Evolutionary conservation across 2,113 vertebrate genomes (phyloP).

Genomic region (Trochalopteron elliotii): DNA sequence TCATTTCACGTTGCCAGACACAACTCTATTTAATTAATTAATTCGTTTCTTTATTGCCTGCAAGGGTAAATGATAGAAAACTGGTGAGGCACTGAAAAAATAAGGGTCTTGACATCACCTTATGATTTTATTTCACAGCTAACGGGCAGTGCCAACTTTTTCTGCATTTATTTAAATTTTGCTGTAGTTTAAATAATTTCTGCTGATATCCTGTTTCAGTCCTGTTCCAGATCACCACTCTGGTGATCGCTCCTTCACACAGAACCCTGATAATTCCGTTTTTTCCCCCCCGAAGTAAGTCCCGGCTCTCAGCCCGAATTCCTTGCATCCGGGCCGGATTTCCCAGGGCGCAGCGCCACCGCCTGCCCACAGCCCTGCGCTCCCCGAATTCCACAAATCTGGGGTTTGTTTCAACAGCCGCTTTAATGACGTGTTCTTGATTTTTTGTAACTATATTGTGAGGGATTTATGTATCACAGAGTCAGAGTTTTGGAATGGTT

Average conservation of each 20-base stretch:
- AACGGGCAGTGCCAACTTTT: not conserved
- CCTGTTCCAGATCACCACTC: not conserved
- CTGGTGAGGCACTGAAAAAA: not conserved
- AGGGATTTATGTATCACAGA: rapidly evolving
- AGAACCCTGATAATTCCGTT: not conserved
- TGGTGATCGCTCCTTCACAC: not conserved
- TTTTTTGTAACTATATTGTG: rapidly evolving
- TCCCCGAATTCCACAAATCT: rapidly evolving
- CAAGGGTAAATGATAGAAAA: not conserved
- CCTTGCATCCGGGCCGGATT: not conserved
- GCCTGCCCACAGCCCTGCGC: not conserved
- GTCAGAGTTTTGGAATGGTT: not conserved
- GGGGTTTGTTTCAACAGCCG: rapidly evolving
- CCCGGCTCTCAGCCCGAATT: rapidly evolving
- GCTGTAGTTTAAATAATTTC: not conserved
- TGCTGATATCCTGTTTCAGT: not conserved
- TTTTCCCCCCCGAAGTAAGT: rapidly evolving
- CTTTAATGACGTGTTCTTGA: rapidly evolving
- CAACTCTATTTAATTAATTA: not conserved
- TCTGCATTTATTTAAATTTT: not conserved
- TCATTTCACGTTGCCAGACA: not conserved
- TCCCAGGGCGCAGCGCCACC: conserved; percentile 39
- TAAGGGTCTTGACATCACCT: rapidly evolving
- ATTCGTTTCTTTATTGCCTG: rapidly evolving
- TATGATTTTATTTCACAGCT: not conserved